Base-by-base conservation (phyloP, 2,888 invertebrate species). In the Scrobipalpa costella region DNA sequence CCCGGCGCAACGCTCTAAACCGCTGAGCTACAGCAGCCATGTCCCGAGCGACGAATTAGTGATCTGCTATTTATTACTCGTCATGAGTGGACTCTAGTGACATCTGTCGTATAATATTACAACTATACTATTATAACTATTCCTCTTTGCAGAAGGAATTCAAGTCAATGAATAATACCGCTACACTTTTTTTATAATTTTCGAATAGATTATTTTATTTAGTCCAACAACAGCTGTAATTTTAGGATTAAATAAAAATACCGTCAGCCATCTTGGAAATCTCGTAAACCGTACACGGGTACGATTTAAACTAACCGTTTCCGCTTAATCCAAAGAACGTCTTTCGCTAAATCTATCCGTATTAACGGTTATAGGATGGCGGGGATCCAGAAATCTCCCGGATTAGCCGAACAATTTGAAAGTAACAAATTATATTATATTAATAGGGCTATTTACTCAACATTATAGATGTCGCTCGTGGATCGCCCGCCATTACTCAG, bases 401-500 rank as follows among this genome's bases (percentile, higher is more conserved):
- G 71, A 69, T 69, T 69, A 68, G 66, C 59, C 33, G 62, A 34
- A 63, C 66, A 64, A 64, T 75, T 74, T 68, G 69, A 66, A 71
- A 71, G 73, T 70, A 73, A 78, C 78, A 81, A 81, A 80, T 80
- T 71, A 71, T 75, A 52, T 52, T 73, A 72, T 80, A 83, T 84
- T 83, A 82, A 79, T 85, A 76, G 76, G 74, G 76, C 74, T 86
- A 84, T 85, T 85, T 83, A 75, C 76, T 69, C 72, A 78, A 74
- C 79, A 81, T 82, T 83, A 81, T 79, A 77, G 79, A 81, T 80
- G 85, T 84, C 80, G 77, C 78, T 66, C 67, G 68, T 70, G 69
- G 76, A 77, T 74, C 71, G 77, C 69, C 75, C 68, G 73, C 81
- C 81, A 86, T 89, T 85, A 86, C 78, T 87, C 86, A 86, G 77